Conservation (phyloP, 2,797 vertebrate genomes). For the Melanogrammus aeglefinus region DNA sequence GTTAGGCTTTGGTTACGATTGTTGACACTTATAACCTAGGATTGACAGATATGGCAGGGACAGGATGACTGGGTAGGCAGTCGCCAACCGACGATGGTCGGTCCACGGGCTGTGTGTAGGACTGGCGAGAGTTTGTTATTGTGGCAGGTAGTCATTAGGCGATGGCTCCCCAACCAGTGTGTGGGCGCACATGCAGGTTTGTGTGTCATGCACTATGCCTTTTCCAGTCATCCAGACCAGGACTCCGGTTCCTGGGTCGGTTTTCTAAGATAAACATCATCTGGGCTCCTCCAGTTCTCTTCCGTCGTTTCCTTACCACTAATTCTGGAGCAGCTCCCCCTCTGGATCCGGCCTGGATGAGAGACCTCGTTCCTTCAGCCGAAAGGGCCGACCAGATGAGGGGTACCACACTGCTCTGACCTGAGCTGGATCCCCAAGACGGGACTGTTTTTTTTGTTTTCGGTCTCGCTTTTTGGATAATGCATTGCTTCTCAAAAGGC, state of each 20-base stretch:
- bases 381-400: not conserved
- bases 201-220: not conserved
- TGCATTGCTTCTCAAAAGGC: not conserved
- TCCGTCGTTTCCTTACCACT: conserved; percentile 24
- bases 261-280: not conserved
- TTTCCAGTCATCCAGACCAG: not conserved
- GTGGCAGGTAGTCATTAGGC: not conserved
- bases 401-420: not conserved
- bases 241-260: not conserved
- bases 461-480: not conserved
- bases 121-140: no score
- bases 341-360: conserved; percentile 11
- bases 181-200: not conserved
- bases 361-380: conserved; percentile 12
- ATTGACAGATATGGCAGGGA: no score
- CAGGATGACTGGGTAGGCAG: no score
- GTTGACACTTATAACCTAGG: no score
- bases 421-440: conserved; percentile 4
- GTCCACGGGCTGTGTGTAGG: no score
- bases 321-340: conserved; percentile 28
- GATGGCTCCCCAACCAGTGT: not conserved
- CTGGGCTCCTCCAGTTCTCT: conserved; percentile 18
- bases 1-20: no score
- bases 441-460: conserved; percentile 11
- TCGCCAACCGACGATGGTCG: no score